A percentile compares a stretch with the other conserved stretches of the same genome.
Conservation (phyloP, 2,888 invertebrate genomes). For the Drosophila lacicola region DNA sequence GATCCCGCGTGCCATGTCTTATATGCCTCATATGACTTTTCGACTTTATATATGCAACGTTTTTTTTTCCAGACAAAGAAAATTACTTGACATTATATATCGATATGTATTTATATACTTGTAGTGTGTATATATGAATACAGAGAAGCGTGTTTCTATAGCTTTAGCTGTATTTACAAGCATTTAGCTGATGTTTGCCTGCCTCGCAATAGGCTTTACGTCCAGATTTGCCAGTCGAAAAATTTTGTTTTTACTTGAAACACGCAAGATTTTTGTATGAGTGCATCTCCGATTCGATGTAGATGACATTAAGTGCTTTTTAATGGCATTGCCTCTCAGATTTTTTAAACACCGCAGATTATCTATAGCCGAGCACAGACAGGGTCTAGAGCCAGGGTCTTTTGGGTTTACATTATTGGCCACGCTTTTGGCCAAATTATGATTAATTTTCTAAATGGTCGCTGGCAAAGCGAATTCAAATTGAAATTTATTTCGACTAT, state of each 20-base stretch:
- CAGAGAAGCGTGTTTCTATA: background rate
- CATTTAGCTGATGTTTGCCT: constrained; percentile 35
- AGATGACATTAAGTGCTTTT: constrained; percentile 67
- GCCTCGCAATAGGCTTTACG: constrained; percentile 7
- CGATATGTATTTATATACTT: background rate
- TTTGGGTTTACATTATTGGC: constrained; percentile 22
- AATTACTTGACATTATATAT: constrained; percentile 57
- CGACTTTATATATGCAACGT: constrained; percentile 1
- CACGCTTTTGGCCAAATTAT: constrained; percentile 47
- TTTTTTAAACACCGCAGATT: constrained; percentile 47
- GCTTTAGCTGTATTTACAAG: constrained; percentile 24
- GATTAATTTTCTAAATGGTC: constrained; percentile 49
- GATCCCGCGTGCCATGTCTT: constrained; percentile 10
- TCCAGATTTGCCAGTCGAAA: constrained; percentile 2
- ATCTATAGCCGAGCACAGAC: constrained; percentile 1
- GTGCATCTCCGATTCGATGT: constrained; percentile 47
- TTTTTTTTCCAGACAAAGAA: constrained; percentile 26
- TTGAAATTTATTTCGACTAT: constrained; percentile 13
- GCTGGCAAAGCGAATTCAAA: constrained; percentile 39
- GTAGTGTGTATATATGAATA: background rate
- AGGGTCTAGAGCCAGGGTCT: constrained; percentile 15
- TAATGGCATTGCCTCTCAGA: constrained; percentile 50
- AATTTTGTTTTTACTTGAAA: constrained; percentile 38
- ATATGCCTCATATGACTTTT: constrained; percentile 4
- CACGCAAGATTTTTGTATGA: constrained; percentile 63